Conservation (phyloP, 2,113 vertebrate genomes). For the Odobenus rosmarus region DNA sequence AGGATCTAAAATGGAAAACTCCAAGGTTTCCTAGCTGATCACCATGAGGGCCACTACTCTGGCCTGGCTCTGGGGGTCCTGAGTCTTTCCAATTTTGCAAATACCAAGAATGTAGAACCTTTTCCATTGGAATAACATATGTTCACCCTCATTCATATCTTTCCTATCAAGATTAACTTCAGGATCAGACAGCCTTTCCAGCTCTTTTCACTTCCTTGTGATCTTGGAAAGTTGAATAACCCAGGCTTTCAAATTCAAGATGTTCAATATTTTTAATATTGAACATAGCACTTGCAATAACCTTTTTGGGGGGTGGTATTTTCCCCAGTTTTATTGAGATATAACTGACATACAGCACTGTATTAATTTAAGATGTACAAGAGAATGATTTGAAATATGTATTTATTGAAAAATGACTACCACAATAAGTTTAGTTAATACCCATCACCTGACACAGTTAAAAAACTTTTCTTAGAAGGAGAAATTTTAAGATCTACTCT, state of each 20-base stretch:
- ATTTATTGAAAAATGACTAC: background rate
- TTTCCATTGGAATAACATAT: background rate
- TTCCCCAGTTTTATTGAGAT: background rate
- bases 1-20: background rate
- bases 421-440: background rate
- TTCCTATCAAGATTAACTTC: background rate
- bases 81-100: background rate
- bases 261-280: background rate
- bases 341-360: background rate
- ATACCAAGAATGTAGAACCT: background rate
- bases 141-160: background rate
- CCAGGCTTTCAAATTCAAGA: background rate
- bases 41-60: background rate
- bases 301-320: background rate
- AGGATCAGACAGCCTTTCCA: background rate
- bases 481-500: background rate
- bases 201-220: background rate
- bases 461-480: background rate
- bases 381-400: background rate
- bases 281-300: background rate
- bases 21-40: background rate
- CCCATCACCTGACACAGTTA: background rate
- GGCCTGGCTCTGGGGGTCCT: background rate
- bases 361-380: background rate
- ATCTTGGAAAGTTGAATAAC: background rate